Evolutionary conservation across 2,113 vertebrate species (phyloP), one percentile per base, ranked within the genome.

Genomic region (Periophthalmodon schlosseri): DNA sequence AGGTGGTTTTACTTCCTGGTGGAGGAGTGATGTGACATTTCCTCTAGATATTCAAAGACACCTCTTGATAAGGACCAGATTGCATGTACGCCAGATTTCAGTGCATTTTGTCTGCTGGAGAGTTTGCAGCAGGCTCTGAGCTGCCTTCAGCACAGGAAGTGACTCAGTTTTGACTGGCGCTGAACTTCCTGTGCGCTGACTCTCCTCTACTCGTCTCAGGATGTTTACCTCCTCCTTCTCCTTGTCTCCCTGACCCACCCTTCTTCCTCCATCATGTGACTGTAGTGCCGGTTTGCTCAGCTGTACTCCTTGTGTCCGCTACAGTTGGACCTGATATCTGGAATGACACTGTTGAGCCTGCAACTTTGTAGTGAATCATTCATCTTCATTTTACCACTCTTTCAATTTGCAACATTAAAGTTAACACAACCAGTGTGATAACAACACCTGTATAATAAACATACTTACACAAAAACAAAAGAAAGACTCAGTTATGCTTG

Each of bases 141-240:
- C 84, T 85, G 71, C 83, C 71, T 73, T 84, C 76, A 71, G 76
- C 68, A 77, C 84, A 91, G 93, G 93, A 93, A 92, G 87, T 92
- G 88, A 93, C 82, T 94, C 86, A 91, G 70, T 90, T 87, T 89
- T 84, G 80, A 86, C 87, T 87, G 79, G 36, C 73, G 68, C 78
- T 86, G 84, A 79, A 90, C 86, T 92, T 93, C 92, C 92, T 92
- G 78, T 80, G 73, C 50, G 64, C 79, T 84, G 82, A 85, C 85
- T 87, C 84, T 88, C 80, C 72, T 78, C 79, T 74, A 72, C 84
- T 84, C 78, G 77, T 86, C 72, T 87, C 85, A 88, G 88, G 88
- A 91, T 91, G 90, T 92, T 91, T 91, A 87, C 82, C 84, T 72
- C 87, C 80, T 84, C 72, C 70, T 80, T 68, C 56, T 73, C 46